Percentiles rank a stretch among this genome's conserved stretches.
These are phyloP conservation scores for Tragelaphus oryx DNA, from an alignment of 2,797 vertebrate genomes.

Conservation along the genomic window DNA sequence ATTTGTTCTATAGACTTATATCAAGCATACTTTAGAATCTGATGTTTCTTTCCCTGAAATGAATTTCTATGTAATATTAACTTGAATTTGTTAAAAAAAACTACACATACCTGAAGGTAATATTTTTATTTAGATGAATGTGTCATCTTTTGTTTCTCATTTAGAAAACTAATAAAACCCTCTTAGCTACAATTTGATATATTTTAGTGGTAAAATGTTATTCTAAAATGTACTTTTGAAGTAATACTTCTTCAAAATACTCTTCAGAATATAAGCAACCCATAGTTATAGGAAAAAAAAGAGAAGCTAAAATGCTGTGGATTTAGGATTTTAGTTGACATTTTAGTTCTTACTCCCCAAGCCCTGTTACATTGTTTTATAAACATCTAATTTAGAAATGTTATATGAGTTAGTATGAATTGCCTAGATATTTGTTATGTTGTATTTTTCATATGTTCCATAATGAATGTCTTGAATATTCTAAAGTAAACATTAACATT, in stretches of 20 bases:
- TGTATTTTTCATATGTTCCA: not conserved
- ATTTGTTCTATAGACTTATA: not conserved
- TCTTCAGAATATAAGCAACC: not conserved
- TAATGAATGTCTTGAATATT: not conserved
- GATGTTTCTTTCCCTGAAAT: not conserved
- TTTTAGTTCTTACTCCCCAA: not conserved
- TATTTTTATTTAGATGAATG: not conserved
- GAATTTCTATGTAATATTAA: not conserved
- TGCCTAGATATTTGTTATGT: conserved; percentile 6
- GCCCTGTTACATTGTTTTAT: not conserved
- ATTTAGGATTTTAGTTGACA: not conserved
- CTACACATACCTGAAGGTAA: not conserved
- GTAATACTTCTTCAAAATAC: not conserved
- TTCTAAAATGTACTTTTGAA: not conserved
- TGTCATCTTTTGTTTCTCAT: not conserved
- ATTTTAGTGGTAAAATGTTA: not conserved
- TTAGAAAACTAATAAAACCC: not conserved
- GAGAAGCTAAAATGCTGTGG: not conserved
- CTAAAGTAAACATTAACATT: not conserved
- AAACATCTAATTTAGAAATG: conserved; percentile 8
- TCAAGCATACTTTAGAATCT: not conserved
- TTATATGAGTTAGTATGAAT: not conserved
- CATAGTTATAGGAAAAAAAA: not conserved
- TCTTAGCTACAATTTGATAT: not conserved
- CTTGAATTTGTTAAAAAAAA: not conserved